Evolutionary conservation across 1,140 invertebrate genomes (phyloP).

Genomic region (Phymastichus coffea): DNA sequence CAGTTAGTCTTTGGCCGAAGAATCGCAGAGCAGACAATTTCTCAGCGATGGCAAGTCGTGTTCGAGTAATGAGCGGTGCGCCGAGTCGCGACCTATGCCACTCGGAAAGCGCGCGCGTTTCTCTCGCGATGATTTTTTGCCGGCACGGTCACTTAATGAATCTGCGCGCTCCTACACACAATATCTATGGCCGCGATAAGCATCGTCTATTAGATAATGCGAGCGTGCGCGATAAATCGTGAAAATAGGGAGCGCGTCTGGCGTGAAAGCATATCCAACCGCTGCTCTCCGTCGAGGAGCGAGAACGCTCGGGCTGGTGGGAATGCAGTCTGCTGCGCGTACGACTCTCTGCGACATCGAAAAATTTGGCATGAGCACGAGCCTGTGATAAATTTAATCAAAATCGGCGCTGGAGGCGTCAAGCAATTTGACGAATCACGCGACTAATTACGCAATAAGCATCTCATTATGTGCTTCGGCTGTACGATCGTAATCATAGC

Average conservation of each 20-base stretch:
- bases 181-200: slow-evolving; percentile 2
- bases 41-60: slow-evolving; percentile 4
- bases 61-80: slow-evolving; percentile 1
- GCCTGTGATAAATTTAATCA: not conserved
- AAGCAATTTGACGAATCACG: not conserved
- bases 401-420: slow-evolving; percentile 4
- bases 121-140: not conserved
- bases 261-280: not conserved
- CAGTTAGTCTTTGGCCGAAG: slow-evolving; percentile 3
- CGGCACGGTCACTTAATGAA: slow-evolving; percentile 8
- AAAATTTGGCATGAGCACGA: not conserved
- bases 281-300: too few species aligned
- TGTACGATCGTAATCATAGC: too few species aligned
- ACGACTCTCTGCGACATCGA: too few species aligned
- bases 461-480: too few species aligned
- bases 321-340: too few species aligned
- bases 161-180: not conserved
- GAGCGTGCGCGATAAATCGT: not conserved
- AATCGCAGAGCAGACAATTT: not conserved
- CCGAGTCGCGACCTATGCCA: too few species aligned
- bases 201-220: slow-evolving; percentile 12
- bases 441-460: not conserved
- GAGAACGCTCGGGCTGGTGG: too few species aligned
- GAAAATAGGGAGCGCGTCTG: not conserved
- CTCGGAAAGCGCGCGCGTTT: too few species aligned